phyloP scores from a whole-genome alignment of 2,888 invertebrate species.

The Theretra japonica region DNA sequence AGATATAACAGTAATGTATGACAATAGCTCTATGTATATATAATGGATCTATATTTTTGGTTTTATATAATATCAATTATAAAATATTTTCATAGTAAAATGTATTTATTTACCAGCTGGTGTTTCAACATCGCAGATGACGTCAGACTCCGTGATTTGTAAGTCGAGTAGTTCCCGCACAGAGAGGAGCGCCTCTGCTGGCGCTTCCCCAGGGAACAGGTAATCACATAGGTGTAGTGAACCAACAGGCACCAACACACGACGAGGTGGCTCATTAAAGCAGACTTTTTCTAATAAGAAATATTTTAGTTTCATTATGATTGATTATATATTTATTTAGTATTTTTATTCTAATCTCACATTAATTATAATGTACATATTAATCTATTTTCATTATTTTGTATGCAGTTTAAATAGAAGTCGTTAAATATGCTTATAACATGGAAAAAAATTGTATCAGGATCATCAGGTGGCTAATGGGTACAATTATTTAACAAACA shows the following conservation, averaged over 20 bases:
- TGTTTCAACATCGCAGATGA: constrained; percentile 90
- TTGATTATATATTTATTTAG: neutral
- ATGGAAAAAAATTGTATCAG: too few species aligned
- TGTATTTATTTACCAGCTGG: constrained; percentile 86
- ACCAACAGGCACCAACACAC: constrained; percentile 90
- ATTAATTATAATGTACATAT: too few species aligned
- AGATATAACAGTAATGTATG: too few species aligned
- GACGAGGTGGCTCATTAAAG: constrained; percentile 94
- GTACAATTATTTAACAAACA: too few species aligned
- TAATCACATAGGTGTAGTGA: constrained; percentile 93
- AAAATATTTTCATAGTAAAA: too few species aligned
- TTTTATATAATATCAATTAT: too few species aligned
- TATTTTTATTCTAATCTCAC: neutral
- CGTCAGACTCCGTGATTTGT: constrained; percentile 87
- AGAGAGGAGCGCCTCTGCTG: constrained; percentile 91
- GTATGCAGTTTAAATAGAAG: too few species aligned
- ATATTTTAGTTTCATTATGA: constrained; percentile 16
- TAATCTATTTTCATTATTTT: too few species aligned
- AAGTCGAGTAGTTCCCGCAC: constrained; percentile 93
- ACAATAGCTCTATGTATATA: too few species aligned
- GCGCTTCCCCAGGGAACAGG: constrained; percentile 95
- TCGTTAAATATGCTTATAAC: too few species aligned
- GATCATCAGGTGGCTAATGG: too few species aligned
- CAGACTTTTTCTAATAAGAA: constrained; percentile 87
- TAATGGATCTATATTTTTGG: too few species aligned